Evolutionary conservation across 2,888 invertebrate genomes (phyloP).

Genomic region (Acleris literana): DNA sequence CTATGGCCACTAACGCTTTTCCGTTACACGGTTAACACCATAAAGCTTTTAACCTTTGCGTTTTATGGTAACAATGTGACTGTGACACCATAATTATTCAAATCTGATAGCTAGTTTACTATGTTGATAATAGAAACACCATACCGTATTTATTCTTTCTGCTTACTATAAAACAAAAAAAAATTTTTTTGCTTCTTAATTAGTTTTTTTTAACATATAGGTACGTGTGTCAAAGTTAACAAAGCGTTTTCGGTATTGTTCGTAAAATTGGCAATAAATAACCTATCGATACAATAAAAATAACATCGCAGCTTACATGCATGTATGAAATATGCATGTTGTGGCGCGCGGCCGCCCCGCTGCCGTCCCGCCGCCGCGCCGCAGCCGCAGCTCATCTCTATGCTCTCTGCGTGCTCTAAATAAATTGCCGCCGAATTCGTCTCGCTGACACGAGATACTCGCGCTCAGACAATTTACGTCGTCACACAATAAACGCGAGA

Average conservation of each 20-base stretch:
- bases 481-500: constrained; percentile 33
- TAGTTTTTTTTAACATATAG: too few relatives aligned
- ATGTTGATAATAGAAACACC: too few relatives aligned
- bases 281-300: constrained; percentile 2
- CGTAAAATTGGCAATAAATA: constrained; percentile 1
- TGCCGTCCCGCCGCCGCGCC: constrained; percentile 17
- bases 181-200: too few relatives aligned
- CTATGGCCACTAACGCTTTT: too few relatives aligned
- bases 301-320: constrained; percentile 15
- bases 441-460: constrained; percentile 28
- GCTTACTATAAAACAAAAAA: too few relatives aligned
- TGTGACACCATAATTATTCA: too few relatives aligned
- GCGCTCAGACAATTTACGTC: constrained; percentile 34
- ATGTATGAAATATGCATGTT: constrained; percentile 46
- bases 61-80: too few relatives aligned
- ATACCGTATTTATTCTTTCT: too few relatives aligned
- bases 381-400: constrained; percentile 27
- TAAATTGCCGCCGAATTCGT: constrained; percentile 38
- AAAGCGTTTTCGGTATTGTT: neutral
- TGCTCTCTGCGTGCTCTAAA: constrained; percentile 37
- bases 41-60: too few relatives aligned
- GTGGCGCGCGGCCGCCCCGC: constrained; percentile 37
- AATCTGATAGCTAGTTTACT: too few relatives aligned
- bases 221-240: neutral
- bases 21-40: too few relatives aligned